Base-by-base conservation (phyloP, 2,888 invertebrate genomes). In the Temnothorax rugatulus region DNA sequence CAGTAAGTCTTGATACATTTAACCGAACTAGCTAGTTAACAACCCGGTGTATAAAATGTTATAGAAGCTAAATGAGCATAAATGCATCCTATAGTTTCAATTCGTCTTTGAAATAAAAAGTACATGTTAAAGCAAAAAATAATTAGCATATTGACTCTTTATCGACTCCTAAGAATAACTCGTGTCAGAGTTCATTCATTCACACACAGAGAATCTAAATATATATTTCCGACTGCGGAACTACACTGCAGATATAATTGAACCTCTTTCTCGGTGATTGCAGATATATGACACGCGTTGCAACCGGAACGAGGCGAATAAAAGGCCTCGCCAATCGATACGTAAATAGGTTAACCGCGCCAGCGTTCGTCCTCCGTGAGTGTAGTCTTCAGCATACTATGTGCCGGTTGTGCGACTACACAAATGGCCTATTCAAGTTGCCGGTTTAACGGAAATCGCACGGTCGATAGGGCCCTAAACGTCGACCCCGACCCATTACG, bases 361-460 rank as follows among this genome's bases (percentile, higher is more conserved):
- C 38, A 63, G 68, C 69, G 85, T 83, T 79, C 86, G 87, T 88
- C 83, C 88, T 86, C 64, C 82, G 57, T 18, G 86, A 77, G 87
- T 81, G 86, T 82, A 69, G 76, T 82, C 86, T 85, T 86, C 77
- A 79, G 74, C 69, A 69, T 75, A 73, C 52, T 34, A 54, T 79
- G 11, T 11, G 77, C 38, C 25, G 44, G 54, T 68, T 77, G 68
- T 75, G 38, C 52, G 38, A 63, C 68, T 74, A 61, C 82, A 85
- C 86, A 87, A 87, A 88, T 85, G 86, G 76, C 41, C 89, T 89
- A 90, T 91, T 89, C 89, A 87, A 84, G 85, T 87, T 88, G 81
- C 85, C 84, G 79, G 75, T 83, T 88, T 89, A 88, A 87, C 90
- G 91, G 92, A 92, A 92, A 91, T 93, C 90, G 87, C 90, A 90